Base-by-base conservation (phyloP, 2,113 vertebrate genomes). In the Dendropsophus ebraccatus region DNA sequence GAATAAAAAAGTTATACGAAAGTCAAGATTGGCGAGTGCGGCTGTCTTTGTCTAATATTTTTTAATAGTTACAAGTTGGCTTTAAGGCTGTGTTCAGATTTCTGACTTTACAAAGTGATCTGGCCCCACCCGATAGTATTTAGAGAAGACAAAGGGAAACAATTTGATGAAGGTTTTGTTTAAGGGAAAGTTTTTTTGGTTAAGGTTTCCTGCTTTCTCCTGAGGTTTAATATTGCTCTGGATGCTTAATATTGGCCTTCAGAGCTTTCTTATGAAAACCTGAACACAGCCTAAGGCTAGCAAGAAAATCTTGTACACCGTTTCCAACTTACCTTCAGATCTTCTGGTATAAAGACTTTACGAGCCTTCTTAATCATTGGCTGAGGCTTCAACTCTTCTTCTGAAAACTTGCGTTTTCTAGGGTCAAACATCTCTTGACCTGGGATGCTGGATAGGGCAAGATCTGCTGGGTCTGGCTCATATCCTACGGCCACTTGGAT, bases 321-420 rank as follows among this genome's bases (percentile, higher is more conserved):
- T 93, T 88, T 92, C 96, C 94, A 93, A 95, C 87, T 96, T 94
- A 99, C 98, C 98, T 99, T 99, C 93, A 99, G 91, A 90, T 97
- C 97, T 0, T 99, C 98, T 0, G 98, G 96, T 85, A 99, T 99
- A 93, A 99, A 99, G 90, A 99, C 92, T 91, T 99, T 99, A 82
- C 97, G 96, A 21, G 98, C 98, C 88, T 99, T 99, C 92, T 99
- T 99, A 90, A 99, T 99, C 97, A 99, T 99, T 13, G 98, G 98
- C 90, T 99, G 98, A 0, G 98, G 98, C 87, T 99, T 99, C 88
- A 99, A 96, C 92, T 99, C 98, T 86, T 99, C 98, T 4, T 96
- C 96, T 0, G 95, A 96, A 92, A 99, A 99, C 85, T 99, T 99
- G 94, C 96, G 96, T 84, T 99, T 99, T 75, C 98, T 94, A 32